These are phyloP conservation scores for Leuciscus idus DNA, from an alignment of 2,113 vertebrate genomes.

Conservation along the genomic window DNA sequence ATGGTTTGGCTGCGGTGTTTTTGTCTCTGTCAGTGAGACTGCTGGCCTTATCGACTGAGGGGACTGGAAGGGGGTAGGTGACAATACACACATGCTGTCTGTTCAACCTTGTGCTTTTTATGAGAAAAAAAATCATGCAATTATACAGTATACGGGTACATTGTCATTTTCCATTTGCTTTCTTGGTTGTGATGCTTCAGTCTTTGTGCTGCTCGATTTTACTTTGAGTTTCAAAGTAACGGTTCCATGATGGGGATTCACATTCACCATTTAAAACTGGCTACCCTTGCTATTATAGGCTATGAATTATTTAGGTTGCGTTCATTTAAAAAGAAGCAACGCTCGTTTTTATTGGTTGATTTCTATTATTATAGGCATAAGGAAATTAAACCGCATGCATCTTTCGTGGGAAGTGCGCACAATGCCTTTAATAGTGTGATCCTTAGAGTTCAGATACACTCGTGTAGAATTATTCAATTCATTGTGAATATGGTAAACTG, in stretches of 20 bases:
- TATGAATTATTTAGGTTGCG: neutral
- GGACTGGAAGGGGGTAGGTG: slow-evolving; percentile 70
- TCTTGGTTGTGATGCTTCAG: neutral
- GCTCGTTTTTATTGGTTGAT: too few relatives aligned
- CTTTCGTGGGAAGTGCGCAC: slow-evolving; percentile 43
- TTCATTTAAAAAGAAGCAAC: slow-evolving; percentile 57
- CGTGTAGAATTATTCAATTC: neutral
- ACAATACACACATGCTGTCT: slow-evolving; percentile 40
- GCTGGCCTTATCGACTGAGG: slow-evolving; percentile 69
- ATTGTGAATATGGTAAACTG: neutral
- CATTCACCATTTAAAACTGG: neutral
- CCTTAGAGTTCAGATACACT: neutral
- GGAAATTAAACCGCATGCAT: slow-evolving; percentile 42
- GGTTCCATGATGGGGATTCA: slow-evolving; percentile 51
- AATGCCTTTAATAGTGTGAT: slow-evolving; percentile 10
- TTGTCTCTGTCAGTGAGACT: slow-evolving; percentile 78
- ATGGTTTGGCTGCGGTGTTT: slow-evolving; percentile 78
- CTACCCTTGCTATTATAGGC: neutral
- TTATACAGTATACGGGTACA: neutral
- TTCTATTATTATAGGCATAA: neutral
- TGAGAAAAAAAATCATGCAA: neutral
- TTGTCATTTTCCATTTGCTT: neutral
- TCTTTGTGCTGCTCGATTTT: slow-evolving; percentile 31
- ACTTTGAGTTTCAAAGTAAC: slow-evolving; percentile 60
- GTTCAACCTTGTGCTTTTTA: neutral